Conservation (phyloP, 35 echinoderm and acorn worm species). For the Heliocidaris erythrogramma region DNA sequence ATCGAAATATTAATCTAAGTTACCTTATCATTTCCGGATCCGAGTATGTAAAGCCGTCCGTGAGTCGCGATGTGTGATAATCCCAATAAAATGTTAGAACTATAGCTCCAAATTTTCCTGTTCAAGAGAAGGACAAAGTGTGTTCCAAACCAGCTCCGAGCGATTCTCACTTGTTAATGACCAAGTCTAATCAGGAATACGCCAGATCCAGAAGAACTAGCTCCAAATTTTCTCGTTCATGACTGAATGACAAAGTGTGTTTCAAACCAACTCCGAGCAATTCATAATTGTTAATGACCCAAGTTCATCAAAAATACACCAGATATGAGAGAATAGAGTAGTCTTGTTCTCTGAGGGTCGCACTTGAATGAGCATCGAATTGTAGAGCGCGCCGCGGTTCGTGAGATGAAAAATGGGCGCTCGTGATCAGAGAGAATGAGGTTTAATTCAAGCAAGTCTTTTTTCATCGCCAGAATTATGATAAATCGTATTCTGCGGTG, state of each 20-base stretch:
- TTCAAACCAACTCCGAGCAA: background rate
- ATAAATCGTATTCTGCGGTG: background rate
- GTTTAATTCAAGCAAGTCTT: constrained; percentile 12
- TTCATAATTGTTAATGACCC: background rate
- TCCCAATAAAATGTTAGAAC: background rate
- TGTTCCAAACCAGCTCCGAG: no score
- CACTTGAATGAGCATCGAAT: background rate
- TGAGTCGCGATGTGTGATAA: background rate
- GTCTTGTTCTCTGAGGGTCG: background rate
- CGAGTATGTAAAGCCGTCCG: background rate
- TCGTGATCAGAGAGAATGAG: background rate
- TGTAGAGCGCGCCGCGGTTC: background rate
- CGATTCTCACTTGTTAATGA: no score
- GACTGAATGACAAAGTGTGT: background rate
- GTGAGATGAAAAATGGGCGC: background rate
- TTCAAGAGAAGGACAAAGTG: no score
- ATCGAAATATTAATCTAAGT: background rate
- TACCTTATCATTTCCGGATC: background rate
- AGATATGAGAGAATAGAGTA: background rate
- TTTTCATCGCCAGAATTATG: background rate
- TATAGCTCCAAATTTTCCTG: no score
- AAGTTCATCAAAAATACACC: background rate
- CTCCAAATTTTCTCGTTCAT: background rate
- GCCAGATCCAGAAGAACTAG: background rate
- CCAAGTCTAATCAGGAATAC: no score